A percentile compares a stretch with the other conserved stretches of the same genome.
These are phyloP conservation scores for Xerus rutilus DNA, from an alignment of 2,797 vertebrate genomes.

Conservation along the genomic window DNA sequence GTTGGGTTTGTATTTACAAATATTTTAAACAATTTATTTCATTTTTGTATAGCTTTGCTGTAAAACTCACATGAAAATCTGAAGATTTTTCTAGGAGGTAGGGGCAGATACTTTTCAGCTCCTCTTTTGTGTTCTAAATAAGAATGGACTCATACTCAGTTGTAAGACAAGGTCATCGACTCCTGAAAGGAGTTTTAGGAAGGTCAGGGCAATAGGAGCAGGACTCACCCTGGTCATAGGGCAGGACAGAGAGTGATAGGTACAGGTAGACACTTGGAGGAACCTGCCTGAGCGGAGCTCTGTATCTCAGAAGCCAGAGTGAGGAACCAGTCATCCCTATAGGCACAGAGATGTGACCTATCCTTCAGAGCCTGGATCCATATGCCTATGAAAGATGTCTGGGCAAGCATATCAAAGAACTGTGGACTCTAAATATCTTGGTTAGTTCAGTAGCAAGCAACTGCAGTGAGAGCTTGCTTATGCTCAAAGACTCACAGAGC, in stretches of 20 bases:
- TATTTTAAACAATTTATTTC: neutral
- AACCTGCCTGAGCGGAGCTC: neutral
- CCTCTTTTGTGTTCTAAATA: neutral
- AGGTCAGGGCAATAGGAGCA: neutral
- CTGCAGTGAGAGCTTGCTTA: neutral
- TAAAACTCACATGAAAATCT: neutral
- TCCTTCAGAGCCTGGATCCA: neutral
- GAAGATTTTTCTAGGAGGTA: neutral
- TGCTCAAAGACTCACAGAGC: neutral
- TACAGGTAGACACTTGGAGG: neutral
- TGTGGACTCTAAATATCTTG: neutral
- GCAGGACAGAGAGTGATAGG: neutral
- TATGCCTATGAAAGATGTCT: neutral
- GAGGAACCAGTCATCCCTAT: rapidly evolving
- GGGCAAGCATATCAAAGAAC: neutral
- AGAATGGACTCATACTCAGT: neutral
- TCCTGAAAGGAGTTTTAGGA: neutral
- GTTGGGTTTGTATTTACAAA: neutral
- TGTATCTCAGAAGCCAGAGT: neutral
- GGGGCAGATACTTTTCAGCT: neutral
- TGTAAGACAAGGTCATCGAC: neutral
- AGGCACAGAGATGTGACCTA: neutral
- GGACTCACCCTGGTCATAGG: neutral
- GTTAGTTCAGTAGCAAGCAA: neutral
- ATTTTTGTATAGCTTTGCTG: neutral